Evolutionary conservation across 2,888 invertebrate genomes (phyloP), one percentile per base, ranked within the genome.

Genomic region (Leptarthrus brevirostris): DNA sequence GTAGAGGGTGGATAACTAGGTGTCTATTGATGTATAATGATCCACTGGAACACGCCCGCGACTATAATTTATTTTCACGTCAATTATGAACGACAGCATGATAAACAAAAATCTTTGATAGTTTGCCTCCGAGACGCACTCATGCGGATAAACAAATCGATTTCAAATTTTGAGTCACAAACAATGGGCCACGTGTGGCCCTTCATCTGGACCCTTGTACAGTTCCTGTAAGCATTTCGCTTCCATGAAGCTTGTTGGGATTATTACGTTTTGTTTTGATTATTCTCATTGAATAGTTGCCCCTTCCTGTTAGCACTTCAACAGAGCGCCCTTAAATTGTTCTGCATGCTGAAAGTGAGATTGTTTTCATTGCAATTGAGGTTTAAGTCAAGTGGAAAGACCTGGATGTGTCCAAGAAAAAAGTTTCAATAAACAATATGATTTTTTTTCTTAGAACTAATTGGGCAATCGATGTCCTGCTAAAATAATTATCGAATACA

Each of bases 81-180:
- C 24, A 26, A 40, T 44, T 47, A 24, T 44, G 44, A 64, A 10
- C 22, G 64, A 20, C 64, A 44, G 64, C 24, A 64, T 64, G 64
- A 64, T 64, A 64, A 64, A 64, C 64, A 64, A 64, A 64, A 44
- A 20, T 61, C 14, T 20, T 61, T 26, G 36, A 20, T 12, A 49
- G 44, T 16, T 16, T 36, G 64, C 64, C 47, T 24, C 24, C 16
- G 10, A 56, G 56, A 36, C n/a, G 47, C 52, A 70, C 14, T 70
- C 70, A 70, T 18, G 22, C 34, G 70, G 40, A 70, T 70, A 34
- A 70, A 70, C 70, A 70, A 70, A 70, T 70, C 49, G 70, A 70
- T 70, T 70, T 53, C 40, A 22, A 53, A 64, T 44, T 64, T 64
- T 44, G 47, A 10, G 22, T 44, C 20, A 10, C 64, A 49, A 49